phyloP scores from a whole-genome alignment of 1,140 invertebrate genomes.

The Drosophila kikkawai region DNA sequence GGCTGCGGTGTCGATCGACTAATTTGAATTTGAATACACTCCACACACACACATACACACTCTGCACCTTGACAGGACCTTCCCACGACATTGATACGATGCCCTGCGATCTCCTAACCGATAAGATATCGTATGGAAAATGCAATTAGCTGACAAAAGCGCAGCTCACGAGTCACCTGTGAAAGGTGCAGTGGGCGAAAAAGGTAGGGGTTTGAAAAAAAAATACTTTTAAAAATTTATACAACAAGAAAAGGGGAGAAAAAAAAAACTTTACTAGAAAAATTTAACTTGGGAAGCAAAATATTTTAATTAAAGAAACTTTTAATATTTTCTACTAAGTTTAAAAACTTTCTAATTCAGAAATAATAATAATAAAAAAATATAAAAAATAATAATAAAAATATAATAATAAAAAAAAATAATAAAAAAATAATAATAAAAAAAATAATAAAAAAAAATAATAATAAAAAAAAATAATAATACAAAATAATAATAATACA shows the following conservation, averaged over 20 bases:
- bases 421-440: no score
- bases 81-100: conserved; percentile 77
- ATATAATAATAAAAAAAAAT: no score
- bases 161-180: conserved; percentile 30
- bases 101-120: not conserved
- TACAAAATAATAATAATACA: no score
- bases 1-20: conserved; percentile 48
- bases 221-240: not conserved
- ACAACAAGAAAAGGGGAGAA: no score
- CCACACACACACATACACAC: conserved; percentile 11
- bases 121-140: not conserved
- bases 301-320: not conserved
- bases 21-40: conserved; percentile 66
- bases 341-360: not conserved
- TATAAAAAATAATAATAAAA: no score
- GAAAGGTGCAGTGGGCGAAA: not conserved
- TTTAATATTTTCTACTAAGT: no score
- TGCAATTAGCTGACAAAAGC: conserved; percentile 41
- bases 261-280: not conserved
- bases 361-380: no score
- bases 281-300: rapidly evolving
- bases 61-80: conserved; percentile 39
- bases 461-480: no score
- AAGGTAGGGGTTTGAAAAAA: not conserved
- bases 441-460: no score